A percentile compares a stretch with the other conserved stretches of the same genome.
phyloP scores from a whole-genome alignment of 2,797 vertebrate species.

The Pristis pectinata region DNA sequence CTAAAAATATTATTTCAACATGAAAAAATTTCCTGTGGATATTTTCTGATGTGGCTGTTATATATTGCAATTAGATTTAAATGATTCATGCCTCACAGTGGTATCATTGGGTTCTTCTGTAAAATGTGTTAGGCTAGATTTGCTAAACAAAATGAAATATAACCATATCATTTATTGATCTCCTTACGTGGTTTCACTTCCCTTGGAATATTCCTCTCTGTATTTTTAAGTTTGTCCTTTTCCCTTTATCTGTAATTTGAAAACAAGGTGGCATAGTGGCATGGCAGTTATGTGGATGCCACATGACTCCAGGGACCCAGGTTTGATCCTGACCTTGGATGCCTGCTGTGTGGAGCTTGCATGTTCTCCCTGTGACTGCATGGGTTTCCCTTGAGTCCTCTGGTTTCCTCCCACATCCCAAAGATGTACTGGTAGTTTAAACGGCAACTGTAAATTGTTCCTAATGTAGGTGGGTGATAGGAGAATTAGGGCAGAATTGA shows the following conservation, averaged over 20 bases:
- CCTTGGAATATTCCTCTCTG: not conserved
- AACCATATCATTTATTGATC: not conserved
- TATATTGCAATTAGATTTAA: not conserved
- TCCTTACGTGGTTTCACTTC: not conserved
- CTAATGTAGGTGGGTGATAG: too few relatives aligned
- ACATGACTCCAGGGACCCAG: too few relatives aligned
- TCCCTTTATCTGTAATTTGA: not conserved
- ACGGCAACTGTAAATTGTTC: too few relatives aligned
- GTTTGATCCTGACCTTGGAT: too few relatives aligned
- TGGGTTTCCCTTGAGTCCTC: too few relatives aligned
- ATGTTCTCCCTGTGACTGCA: too few relatives aligned
- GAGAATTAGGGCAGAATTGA: too few relatives aligned
- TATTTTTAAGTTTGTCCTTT: not conserved
- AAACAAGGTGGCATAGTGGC: not conserved
- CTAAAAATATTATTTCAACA: not conserved
- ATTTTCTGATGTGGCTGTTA: not conserved
- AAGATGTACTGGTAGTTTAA: too few relatives aligned
- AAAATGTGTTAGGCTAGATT: not conserved
- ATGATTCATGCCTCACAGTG: not conserved
- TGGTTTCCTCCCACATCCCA: too few relatives aligned
- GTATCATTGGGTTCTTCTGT: not conserved
- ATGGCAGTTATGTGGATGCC: too few relatives aligned
- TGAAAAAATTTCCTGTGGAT: not conserved
- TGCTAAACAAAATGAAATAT: not conserved
- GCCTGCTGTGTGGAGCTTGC: too few relatives aligned